Evolutionary conservation across 2,888 invertebrate species (phyloP).

Genomic region (Himalopsyche kuldschensis): DNA sequence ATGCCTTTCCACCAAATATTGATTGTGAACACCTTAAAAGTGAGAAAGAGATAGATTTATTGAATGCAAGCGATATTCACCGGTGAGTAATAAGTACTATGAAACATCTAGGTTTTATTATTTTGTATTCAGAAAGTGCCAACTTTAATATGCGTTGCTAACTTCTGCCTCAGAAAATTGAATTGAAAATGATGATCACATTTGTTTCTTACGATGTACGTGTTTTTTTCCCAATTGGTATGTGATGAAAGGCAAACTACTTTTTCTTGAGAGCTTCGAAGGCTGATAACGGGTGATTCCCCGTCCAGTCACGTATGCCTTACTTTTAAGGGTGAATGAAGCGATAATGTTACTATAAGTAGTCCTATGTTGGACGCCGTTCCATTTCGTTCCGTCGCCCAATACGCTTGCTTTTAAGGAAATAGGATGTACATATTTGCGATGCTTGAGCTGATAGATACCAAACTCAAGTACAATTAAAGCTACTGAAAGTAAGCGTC

Average conservation of each 20-base stretch:
- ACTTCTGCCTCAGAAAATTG: not conserved
- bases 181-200: constrained; percentile 7
- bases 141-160: not conserved
- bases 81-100: too few relatives aligned
- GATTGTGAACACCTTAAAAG: too few relatives aligned
- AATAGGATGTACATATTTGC: not conserved
- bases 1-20: too few relatives aligned
- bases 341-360: constrained; percentile 25
- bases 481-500: too few relatives aligned
- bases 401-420: not conserved
- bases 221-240: constrained; percentile 1
- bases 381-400: constrained; percentile 2
- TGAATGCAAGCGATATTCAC: too few relatives aligned
- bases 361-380: not conserved
- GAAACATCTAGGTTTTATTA: too few relatives aligned
- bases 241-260: not conserved
- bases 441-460: not conserved
- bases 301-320: constrained; percentile 17
- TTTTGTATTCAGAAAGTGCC: too few relatives aligned
- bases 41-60: too few relatives aligned
- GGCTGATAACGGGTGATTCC: not conserved
- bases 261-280: not conserved
- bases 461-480: not conserved
- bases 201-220: constrained; percentile 7
- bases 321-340: constrained; percentile 24